Evolutionary conservation across 2,888 invertebrate species (phyloP), one percentile per base, ranked within the genome.

Genomic region (Volucella zonaria): DNA sequence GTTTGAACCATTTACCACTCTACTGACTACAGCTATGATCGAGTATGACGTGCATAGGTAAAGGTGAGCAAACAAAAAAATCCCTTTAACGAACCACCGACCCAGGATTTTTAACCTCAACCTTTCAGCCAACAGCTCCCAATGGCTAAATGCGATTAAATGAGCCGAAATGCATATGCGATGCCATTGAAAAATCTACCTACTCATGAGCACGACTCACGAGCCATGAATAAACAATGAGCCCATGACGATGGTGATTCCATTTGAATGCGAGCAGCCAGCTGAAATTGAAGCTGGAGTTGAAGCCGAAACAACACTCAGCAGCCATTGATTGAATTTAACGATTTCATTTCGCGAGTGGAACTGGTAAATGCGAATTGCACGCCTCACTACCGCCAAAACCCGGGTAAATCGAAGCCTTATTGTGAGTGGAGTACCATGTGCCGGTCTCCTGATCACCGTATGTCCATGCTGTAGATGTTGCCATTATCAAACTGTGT

Each of bases 331-430:
- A 71, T 61, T 59, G 49, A 59, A 59, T 71, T 71, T 71, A 59
- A 58, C 14, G 23, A 9, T 62, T n/a, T 15, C 9, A 23, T 54
- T 38, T 38, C n/a, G 23, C 11, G 15, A 58, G 18, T 45, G 40
- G 45, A 45, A 52, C 23, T 54, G 40, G 54, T 47, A 14, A 38
- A 47, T 68, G 38, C 56, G 47, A 58, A 58, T 38, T 18, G 45
- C 45, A 68, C 58, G 68, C 58, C 51, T 71, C 71, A 78, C 23
- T 71, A 62, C 71, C 31, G 58, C 52, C 14, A 64, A n/a, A 64
- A 71, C 51, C 51, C 71, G 51, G 64, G 71, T 78, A 56, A 71
- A 77, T 77, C 54, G 70, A 68, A 14, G 18, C 56, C 31, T 31
- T 6, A 78, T 73, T 71, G 73, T 73, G 73, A 71, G 64, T 31